Base-by-base conservation (phyloP, 2,888 invertebrate genomes). In the Hirtodrosophila duncani region DNA sequence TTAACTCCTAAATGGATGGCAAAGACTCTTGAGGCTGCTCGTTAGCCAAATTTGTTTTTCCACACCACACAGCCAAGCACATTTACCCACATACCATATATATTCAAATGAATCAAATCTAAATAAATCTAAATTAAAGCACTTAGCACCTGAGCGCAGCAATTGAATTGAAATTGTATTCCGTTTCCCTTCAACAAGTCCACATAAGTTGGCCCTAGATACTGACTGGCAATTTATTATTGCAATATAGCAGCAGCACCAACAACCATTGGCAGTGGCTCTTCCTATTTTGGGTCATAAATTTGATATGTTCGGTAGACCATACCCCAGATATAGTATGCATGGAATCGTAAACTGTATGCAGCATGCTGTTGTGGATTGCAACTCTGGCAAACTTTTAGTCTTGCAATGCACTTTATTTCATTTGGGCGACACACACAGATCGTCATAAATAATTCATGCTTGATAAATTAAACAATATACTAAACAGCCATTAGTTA, bases 381-480 rank as follows among this genome's bases (percentile, higher is more conserved):
- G 9, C 31, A 44, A 36, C 23, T 31, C 29, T 34, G 17, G 42
- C 37, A 48, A 55, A 33, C 42, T 34, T 55, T 41, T 46, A 62
- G 69, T 46, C 56, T 29, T 41, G 57, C 43, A 42, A 48, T 51
- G 20, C 50, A 62, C 34, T 63, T 63, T 56, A 56, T 44, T 51
- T 29, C 41, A 38, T 41, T n/a, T 36, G 33, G 42, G 24, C 39
- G 56, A 58, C 34, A 42, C 48, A 42, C 48, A 26, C 33, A 51
- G 38, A 67, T 69, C 50, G 67, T 60, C 69, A 75, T 75, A 81
- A 74, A 75, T 75, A 81, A 78, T 75, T 69, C 81, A 81, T 78
- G 75, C 62, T 74, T 81, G 81, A 75, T 75, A 81, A 75, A 75
- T 75, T 81, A 75, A 81, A 75, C 79, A 81, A 81, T 75, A 78